A percentile compares a stretch with the other conserved stretches of the same genome.
Conservation (phyloP, 2,888 invertebrate species). For the Drosophila hamatofila region DNA sequence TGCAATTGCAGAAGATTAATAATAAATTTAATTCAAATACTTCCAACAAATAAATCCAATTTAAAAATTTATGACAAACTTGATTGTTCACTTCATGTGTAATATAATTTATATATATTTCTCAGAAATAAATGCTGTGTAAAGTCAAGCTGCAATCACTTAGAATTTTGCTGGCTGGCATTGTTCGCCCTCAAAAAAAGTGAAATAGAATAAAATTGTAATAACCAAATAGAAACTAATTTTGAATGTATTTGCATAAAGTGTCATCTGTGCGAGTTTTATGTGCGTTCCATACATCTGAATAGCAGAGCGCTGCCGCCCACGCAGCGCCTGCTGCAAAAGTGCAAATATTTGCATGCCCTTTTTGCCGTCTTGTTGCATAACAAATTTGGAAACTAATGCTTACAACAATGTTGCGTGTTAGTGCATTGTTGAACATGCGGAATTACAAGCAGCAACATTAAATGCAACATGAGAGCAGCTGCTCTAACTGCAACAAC, state of each 20-base stretch:
- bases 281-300: constrained; percentile 25
- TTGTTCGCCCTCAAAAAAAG: not conserved
- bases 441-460: constrained; percentile 63
- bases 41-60: not conserved
- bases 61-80: not conserved
- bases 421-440: constrained; percentile 63
- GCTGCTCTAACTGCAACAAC: constrained; percentile 26
- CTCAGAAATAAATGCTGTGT: constrained; percentile 1
- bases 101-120: not conserved
- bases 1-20: not conserved
- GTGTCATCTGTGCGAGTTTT: constrained; percentile 74
- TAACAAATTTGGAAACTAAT: constrained; percentile 60
- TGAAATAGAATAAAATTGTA: constrained; percentile 5
- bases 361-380: constrained; percentile 34
- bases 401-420: constrained; percentile 41
- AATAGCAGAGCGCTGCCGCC: constrained; percentile 6
- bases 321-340: constrained; percentile 27
- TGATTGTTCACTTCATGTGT: not conserved
- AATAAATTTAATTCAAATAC: not conserved
- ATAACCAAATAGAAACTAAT: constrained; percentile 73
- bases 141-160: not conserved
- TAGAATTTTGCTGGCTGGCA: not conserved
- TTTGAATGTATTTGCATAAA: constrained; percentile 83
- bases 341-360: constrained; percentile 68
- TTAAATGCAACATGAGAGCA: constrained; percentile 62